These are phyloP conservation scores for Microtus ochrogaster DNA, from an alignment of 2,113 vertebrate species.

Conservation along the genomic window DNA sequence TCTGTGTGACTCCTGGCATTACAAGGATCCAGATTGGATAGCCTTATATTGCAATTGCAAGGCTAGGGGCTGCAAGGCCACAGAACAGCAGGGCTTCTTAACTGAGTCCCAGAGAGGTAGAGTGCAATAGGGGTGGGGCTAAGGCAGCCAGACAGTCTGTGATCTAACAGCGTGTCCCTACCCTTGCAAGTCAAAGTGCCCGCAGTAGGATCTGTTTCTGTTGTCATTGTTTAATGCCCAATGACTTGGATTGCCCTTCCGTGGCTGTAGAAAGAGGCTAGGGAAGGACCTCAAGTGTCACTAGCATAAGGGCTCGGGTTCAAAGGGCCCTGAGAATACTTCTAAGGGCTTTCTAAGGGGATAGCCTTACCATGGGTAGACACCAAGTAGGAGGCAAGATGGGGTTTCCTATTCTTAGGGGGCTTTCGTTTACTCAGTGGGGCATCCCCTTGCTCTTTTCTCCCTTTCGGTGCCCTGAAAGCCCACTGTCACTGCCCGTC, in stretches of 20 bases:
- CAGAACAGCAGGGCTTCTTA: not conserved
- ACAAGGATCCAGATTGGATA: not conserved
- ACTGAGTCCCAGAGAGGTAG: not conserved
- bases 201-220: not conserved
- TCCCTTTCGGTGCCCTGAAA: conserved; percentile 40
- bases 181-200: not conserved
- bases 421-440: conserved; percentile 55
- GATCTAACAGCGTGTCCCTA: not conserved
- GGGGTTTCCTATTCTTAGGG: conserved; percentile 61
- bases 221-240: not conserved
- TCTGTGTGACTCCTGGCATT: not conserved
- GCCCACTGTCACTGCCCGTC: not conserved
- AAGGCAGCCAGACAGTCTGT: not conserved
- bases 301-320: not conserved
- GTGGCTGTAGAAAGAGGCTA: not conserved
- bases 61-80: not conserved
- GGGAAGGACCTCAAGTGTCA: not conserved
- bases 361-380: conserved; percentile 48
- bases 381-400: conserved; percentile 52
- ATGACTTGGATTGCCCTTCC: not conserved
- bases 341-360: conserved; percentile 24
- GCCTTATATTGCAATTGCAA: not conserved
- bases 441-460: conserved; percentile 51
- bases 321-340: not conserved
- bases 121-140: no score